These are phyloP conservation scores for Xiphydria camelus DNA, from an alignment of 2,888 invertebrate species.

Conservation along the genomic window DNA sequence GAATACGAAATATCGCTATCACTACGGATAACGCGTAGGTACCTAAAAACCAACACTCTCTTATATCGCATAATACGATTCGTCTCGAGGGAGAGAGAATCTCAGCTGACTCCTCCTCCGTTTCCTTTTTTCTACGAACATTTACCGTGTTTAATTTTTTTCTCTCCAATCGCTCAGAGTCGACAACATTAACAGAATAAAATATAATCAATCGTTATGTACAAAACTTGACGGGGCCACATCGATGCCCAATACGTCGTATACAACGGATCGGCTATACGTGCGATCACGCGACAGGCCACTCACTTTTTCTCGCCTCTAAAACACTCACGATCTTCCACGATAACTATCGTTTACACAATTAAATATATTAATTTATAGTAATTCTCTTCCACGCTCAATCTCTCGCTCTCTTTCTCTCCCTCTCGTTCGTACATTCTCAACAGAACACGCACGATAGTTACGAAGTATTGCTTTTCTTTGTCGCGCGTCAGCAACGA, in stretches of 20 bases:
- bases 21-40: constrained; percentile 23
- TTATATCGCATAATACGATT: background rate
- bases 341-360: constrained; percentile 31
- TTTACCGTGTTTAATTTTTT: constrained; percentile 4
- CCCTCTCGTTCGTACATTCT: constrained; percentile 9
- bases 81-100: too few relatives aligned
- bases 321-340: constrained; percentile 20
- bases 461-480: constrained; percentile 77
- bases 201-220: constrained; percentile 13
- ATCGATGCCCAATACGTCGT: too few relatives aligned
- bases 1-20: constrained; percentile 12
- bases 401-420: constrained; percentile 8
- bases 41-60: constrained; percentile 19
- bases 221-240: constrained; percentile 14
- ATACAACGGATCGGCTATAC: too few relatives aligned
- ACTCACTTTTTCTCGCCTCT: too few relatives aligned
- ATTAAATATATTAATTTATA: constrained; percentile 25
- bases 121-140: constrained; percentile 7
- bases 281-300: background rate
- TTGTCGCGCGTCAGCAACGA: constrained; percentile 59
- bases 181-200: constrained; percentile 18
- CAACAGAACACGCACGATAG: constrained; percentile 48
- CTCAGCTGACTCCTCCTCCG: background rate
- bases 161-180: constrained; percentile 5
- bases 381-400: constrained; percentile 9